Evolutionary conservation across 1,140 invertebrate genomes (phyloP).

Genomic region (Trissolcus basalis): DNA sequence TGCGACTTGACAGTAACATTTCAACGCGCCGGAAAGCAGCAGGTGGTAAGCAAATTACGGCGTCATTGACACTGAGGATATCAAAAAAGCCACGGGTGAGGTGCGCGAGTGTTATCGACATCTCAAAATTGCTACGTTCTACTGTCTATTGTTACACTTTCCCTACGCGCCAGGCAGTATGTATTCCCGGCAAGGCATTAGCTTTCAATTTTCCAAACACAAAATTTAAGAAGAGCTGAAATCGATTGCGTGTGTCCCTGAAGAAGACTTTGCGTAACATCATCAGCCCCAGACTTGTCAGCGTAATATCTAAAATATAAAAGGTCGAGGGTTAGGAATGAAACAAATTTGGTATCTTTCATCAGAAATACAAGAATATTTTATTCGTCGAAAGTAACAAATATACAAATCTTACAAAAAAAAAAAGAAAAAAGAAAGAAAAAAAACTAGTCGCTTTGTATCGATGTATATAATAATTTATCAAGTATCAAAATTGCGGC

Average conservation of each 20-base stretch:
- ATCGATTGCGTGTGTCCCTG: conserved; percentile 22
- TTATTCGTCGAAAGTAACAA: conserved; percentile 77
- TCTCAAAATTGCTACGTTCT: conserved; percentile 61
- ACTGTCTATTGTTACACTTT: conserved; percentile 56
- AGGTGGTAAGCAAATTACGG: conserved; percentile 59
- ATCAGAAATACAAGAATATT: conserved; percentile 77
- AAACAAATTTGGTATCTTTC: conserved; percentile 27
- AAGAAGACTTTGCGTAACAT: conserved; percentile 9
- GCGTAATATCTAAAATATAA: conserved; percentile 3
- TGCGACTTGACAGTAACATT: conserved; percentile 27
- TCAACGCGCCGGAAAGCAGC: conserved; percentile 45
- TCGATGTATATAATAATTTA: conserved; percentile 48
- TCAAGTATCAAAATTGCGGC: conserved; percentile 53
- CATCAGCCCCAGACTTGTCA: neutral
- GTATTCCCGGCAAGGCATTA: conserved; percentile 8
- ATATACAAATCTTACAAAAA: conserved; percentile 73
- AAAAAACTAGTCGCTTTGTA: conserved; percentile 64
- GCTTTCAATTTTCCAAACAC: conserved; percentile 29
- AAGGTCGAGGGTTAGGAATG: neutral
- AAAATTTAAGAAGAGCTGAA: conserved; percentile 24
- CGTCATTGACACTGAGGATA: conserved; percentile 30
- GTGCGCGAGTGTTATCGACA: conserved; percentile 59
- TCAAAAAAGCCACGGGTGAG: conserved; percentile 32
- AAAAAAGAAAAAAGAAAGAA: conserved; percentile 13
- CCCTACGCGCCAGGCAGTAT: conserved; percentile 24